Evolutionary conservation across 2,113 vertebrate species (phyloP), one percentile per base, ranked within the genome.

Genomic region (Larimichthys polyactis): DNA sequence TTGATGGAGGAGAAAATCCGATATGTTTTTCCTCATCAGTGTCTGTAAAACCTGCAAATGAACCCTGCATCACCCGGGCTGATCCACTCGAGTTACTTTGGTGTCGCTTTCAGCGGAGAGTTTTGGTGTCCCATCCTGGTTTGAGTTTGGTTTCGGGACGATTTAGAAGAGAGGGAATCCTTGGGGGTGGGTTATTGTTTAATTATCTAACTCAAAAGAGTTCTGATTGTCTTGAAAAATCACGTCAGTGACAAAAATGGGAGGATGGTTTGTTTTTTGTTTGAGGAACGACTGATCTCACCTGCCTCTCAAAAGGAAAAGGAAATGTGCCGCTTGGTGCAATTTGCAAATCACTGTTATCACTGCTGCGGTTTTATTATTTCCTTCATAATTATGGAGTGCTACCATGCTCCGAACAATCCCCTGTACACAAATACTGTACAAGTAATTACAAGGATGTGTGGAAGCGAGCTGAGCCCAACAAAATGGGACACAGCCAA

Each of bases 361-460:
- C 71, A 36, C 73, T 29, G 82, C 76, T 62, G 79, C 79, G 32
- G 75, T 84, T 84, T 83, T 68, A 78, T 88, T 85, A 84, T 85
- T 88, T 85, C 44, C 78, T 68, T 52, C 71, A 43, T 90, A 86
- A 89, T 87, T 87, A 84, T 62, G 27, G 65, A 63, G 81, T n/a
- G 52, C 70, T 7, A 4, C 70, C 44, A 24, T 0, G 71, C 86
- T 75, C 67, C 14, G 51, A 86, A 84, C 82, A 78, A 79, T 81
- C 69, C 82, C 69, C 79, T 79, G 73, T 66, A 72, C 87, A 79
- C 89, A 87, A 83, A 85, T 78, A 83, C 79, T 68, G 82, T 71
- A 84, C 85, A 66, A 80, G 80, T 85, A 86, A 87, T 87, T 89
- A 91, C 87, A 83, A 87, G 83, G 75, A 58, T 80, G 84, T 70